Evolutionary conservation across 2,113 vertebrate genomes (phyloP).

Genomic region (Typhlomys cinereus): DNA sequence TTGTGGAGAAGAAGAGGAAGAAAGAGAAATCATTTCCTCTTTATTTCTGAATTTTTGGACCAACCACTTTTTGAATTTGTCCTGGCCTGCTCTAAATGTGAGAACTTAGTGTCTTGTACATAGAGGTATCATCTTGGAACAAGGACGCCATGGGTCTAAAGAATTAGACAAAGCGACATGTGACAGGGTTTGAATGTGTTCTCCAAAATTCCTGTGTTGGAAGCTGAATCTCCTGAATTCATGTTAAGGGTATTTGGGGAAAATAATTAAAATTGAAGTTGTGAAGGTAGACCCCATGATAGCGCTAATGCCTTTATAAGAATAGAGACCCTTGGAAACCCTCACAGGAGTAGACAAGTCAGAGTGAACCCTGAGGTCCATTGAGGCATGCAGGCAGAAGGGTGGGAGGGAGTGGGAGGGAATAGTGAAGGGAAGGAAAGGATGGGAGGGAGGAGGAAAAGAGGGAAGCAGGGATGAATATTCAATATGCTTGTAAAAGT

Average conservation of each 20-base stretch:
- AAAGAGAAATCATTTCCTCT: background rate
- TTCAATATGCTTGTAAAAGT: too few species aligned
- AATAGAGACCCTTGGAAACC: too few species aligned
- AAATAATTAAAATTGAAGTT: background rate
- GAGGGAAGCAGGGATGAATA: too few species aligned
- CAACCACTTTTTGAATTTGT: background rate
- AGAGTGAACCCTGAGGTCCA: too few species aligned
- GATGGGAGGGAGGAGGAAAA: too few species aligned
- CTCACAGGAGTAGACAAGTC: too few species aligned
- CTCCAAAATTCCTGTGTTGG: background rate
- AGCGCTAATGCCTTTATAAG: background rate
- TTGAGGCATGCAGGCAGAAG: too few species aligned
- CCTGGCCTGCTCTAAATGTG: conserved; percentile 24
- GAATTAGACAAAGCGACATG: background rate
- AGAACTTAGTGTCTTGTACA: background rate
- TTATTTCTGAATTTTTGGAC: background rate
- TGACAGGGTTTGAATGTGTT: background rate
- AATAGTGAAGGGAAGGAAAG: too few species aligned
- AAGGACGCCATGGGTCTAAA: background rate
- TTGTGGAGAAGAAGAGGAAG: background rate
- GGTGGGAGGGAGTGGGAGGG: too few species aligned
- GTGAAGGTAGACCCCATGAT: too few species aligned
- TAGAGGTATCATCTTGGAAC: background rate
- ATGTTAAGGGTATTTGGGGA: background rate
- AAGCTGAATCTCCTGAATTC: background rate